These are phyloP conservation scores for Pinna nobilis DNA, from an alignment of 1,140 invertebrate species.

Conservation along the genomic window DNA sequence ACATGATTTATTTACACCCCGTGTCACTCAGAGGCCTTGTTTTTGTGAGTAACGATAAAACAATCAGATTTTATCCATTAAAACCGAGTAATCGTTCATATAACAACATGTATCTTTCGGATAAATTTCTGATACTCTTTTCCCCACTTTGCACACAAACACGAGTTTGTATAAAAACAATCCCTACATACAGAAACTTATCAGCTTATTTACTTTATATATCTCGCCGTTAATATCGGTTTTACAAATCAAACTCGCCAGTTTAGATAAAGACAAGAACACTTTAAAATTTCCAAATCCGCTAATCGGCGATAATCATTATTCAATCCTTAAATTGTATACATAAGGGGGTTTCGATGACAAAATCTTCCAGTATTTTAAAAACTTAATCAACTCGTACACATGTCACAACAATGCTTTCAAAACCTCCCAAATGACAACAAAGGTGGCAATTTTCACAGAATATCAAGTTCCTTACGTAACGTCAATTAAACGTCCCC, in stretches of 20 bases:
- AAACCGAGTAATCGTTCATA: not conserved
- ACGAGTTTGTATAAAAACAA: not conserved
- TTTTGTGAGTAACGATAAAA: too few species aligned
- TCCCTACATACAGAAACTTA: constrained; percentile 7
- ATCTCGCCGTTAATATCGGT: constrained; percentile 12
- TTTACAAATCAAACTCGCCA: constrained; percentile 11
- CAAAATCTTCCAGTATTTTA: not conserved
- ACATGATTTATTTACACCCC: too few species aligned
- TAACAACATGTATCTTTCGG: not conserved
- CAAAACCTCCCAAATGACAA: not conserved
- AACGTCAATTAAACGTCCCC: constrained; percentile 7
- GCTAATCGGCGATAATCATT: constrained; percentile 27
- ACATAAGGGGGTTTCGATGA: constrained; percentile 20
- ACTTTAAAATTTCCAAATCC: constrained; percentile 2
- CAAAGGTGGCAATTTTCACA: constrained; percentile 26
- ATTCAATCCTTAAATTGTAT: constrained; percentile 14
- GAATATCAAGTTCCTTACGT: constrained; percentile 18
- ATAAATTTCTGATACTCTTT: not conserved
- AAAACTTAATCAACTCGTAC: constrained; percentile 19
- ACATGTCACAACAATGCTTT: constrained; percentile 12
- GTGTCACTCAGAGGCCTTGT: too few species aligned
- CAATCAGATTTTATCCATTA: not conserved
- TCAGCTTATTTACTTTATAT: not conserved
- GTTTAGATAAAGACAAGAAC: constrained; percentile 3
- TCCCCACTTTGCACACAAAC: not conserved